A percentile compares a stretch with the other conserved stretches of the same genome.
These are phyloP conservation scores for Megastigmus dorsalis DNA, from an alignment of 2,888 invertebrate species.

Conservation along the genomic window DNA sequence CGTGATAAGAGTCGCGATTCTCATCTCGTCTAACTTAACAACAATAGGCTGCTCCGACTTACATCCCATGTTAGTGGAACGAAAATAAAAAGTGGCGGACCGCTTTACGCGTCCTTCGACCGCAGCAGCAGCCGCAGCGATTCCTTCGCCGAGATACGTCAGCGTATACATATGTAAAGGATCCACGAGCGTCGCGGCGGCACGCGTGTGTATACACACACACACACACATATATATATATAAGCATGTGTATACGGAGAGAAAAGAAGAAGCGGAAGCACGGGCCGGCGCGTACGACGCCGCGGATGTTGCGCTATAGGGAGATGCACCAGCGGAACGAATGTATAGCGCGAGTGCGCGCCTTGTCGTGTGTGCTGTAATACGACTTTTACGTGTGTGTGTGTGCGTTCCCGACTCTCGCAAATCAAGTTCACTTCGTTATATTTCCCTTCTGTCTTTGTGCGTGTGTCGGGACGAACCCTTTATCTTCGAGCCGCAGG, in stretches of 20 bases:
- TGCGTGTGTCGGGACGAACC: not conserved
- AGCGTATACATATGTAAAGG: too few relatives aligned
- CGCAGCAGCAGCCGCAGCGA: slow-evolving; percentile 42
- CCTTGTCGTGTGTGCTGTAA: not conserved
- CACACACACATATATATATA: too few relatives aligned
- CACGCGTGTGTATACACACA: not conserved
- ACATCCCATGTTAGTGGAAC: too few relatives aligned
- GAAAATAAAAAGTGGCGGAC: slow-evolving; percentile 27
- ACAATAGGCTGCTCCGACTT: too few relatives aligned
- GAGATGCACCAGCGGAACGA: slow-evolving; percentile 67
- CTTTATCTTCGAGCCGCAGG: too few relatives aligned
- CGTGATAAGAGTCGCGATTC: too few relatives aligned
- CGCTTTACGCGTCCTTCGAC: not conserved
- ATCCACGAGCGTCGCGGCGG: not conserved
- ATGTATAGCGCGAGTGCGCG: slow-evolving; percentile 51
- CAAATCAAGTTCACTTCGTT: slow-evolving; percentile 38
- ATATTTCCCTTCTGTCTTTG: not conserved
- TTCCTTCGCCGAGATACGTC: slow-evolving; percentile 23
- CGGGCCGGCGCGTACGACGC: slow-evolving; percentile 64
- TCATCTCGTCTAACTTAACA: too few relatives aligned
- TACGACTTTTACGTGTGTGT: slow-evolving; percentile 3
- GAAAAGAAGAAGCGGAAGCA: slow-evolving; percentile 69
- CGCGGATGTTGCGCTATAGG: slow-evolving; percentile 71
- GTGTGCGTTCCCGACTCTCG: slow-evolving; percentile 5
- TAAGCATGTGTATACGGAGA: not conserved